Conservation (phyloP, 2,888 invertebrate species). For the Erannis defoliaria region DNA sequence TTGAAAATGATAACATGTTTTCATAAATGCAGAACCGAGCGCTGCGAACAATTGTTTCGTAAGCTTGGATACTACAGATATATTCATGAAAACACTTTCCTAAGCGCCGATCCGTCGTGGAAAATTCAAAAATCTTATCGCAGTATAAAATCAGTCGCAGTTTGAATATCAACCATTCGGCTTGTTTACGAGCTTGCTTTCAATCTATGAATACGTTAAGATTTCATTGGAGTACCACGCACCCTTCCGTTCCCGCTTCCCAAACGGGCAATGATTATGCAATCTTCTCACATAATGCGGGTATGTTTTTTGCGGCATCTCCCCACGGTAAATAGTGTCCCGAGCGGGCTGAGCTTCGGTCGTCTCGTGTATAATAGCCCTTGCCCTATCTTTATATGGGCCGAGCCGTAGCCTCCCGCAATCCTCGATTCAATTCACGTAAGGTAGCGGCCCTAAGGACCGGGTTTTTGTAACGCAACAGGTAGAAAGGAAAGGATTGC, state of each 20-base stretch:
- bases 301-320: slow-evolving; percentile 70
- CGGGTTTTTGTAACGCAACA: slow-evolving; percentile 86
- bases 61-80: slow-evolving; percentile 21
- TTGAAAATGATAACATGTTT: slow-evolving; percentile 42
- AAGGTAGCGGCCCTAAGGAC: slow-evolving; percentile 86
- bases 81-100: slow-evolving; percentile 42
- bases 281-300: slow-evolving; percentile 73
- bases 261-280: slow-evolving; percentile 77
- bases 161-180: not conserved
- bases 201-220: slow-evolving; percentile 15
- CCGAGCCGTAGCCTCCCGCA: slow-evolving; percentile 83
- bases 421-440: slow-evolving; percentile 85
- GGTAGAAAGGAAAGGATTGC: slow-evolving; percentile 87
- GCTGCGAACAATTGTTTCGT: slow-evolving; percentile 9
- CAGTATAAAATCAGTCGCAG: not conserved
- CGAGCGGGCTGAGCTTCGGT: slow-evolving; percentile 64
- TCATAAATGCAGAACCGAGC: slow-evolving; percentile 32
- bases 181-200: not conserved
- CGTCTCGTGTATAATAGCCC: slow-evolving; percentile 76
- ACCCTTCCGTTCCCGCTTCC: slow-evolving; percentile 68
- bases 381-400: slow-evolving; percentile 85
- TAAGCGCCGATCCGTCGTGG: slow-evolving; percentile 23
- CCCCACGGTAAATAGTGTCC: slow-evolving; percentile 77
- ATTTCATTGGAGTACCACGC: slow-evolving; percentile 61
- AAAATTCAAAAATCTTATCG: slow-evolving; percentile 31